Conservation (phyloP, 2,113 vertebrate species). For the Hystrix cristata region DNA sequence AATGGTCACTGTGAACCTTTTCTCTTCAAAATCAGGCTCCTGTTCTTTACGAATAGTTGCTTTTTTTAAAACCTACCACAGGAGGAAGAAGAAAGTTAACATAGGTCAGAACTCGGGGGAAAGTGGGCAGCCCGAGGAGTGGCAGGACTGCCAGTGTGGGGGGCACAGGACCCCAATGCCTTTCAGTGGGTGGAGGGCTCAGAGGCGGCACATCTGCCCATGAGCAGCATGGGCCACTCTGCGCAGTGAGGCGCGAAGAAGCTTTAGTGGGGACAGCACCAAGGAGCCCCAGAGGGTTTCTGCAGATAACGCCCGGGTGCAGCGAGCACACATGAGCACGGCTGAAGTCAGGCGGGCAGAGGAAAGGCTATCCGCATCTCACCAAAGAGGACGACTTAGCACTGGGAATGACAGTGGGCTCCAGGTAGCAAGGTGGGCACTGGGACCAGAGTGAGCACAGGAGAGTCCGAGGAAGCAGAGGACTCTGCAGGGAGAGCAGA, state of each 20-base stretch:
- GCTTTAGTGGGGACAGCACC: not conserved
- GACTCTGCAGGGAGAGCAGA: not conserved
- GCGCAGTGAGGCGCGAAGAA: fast-evolving
- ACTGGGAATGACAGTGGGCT: not conserved
- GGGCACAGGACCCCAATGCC: not conserved
- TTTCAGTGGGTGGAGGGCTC: no score
- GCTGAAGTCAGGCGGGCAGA: not conserved
- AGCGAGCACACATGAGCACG: fast-evolving
- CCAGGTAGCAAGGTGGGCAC: no score
- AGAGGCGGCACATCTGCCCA: not conserved
- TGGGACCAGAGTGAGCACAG: not conserved
- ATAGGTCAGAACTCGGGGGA: not conserved
- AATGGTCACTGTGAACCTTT: conserved; percentile 98
- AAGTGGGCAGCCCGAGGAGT: not conserved
- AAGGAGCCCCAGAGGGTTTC: not conserved
- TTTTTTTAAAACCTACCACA: conserved; percentile 95
- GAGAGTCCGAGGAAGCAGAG: fast-evolving
- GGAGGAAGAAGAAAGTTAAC: not conserved
- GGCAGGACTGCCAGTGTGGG: no score
- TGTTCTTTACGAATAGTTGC: conserved; percentile 99
- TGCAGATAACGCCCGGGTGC: not conserved
- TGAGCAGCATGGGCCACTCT: no score
- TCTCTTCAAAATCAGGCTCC: conserved; percentile 99
- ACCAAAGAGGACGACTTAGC: not conserved
- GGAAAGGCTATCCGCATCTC: no score